These are phyloP conservation scores for Orthosia incerta DNA, from an alignment of 2,888 invertebrate species.

Conservation along the genomic window DNA sequence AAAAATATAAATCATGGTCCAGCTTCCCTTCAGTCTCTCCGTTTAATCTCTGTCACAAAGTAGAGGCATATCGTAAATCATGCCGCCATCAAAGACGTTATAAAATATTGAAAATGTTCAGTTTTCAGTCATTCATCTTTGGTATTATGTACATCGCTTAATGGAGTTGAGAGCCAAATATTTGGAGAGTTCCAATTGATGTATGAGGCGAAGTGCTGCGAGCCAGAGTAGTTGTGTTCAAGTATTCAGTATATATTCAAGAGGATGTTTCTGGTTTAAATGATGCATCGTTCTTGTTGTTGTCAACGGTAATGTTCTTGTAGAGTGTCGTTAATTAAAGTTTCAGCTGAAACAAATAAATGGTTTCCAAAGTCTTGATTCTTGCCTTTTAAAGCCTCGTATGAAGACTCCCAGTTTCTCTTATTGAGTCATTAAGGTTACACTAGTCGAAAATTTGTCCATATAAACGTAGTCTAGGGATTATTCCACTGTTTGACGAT, in stretches of 20 bases:
- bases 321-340: not conserved
- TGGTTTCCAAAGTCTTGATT: not conserved
- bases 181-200: constrained; percentile 51
- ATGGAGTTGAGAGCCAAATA: constrained; percentile 55
- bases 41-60: constrained; percentile 70
- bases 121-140: constrained; percentile 67
- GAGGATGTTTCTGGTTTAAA: constrained; percentile 10
- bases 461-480: too few species aligned
- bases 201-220: constrained; percentile 37
- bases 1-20: constrained; percentile 64
- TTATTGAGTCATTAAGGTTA: too few species aligned
- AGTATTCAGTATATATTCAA: constrained; percentile 10
- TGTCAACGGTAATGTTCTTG: constrained; percentile 4
- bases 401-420: not conserved
- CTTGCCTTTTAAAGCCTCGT: not conserved
- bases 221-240: constrained; percentile 15
- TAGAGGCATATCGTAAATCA: constrained; percentile 69
- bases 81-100: constrained; percentile 65
- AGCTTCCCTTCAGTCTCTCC: constrained; percentile 50
- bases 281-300: constrained; percentile 27
- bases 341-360: not conserved
- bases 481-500: too few species aligned
- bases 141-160: constrained; percentile 56
- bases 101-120: constrained; percentile 68
- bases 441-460: too few species aligned